These are phyloP conservation scores for Pseudolaguvia tuberculata DNA, from an alignment of 2,113 vertebrate genomes.

Conservation along the genomic window DNA sequence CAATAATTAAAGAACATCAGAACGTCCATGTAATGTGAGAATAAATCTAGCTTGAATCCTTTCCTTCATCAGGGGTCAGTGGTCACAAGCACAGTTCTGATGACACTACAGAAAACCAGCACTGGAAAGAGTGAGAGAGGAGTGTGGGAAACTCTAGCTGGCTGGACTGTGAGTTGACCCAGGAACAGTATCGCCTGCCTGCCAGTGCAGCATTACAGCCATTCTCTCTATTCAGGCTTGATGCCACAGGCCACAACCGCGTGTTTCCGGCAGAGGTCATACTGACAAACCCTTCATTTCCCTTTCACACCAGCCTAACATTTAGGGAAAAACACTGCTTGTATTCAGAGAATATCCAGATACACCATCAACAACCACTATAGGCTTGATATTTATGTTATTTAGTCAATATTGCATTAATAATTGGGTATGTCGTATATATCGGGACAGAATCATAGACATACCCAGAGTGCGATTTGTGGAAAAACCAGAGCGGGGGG, in stretches of 20 bases:
- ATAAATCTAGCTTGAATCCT: neutral
- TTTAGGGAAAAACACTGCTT: slow-evolving; percentile 16
- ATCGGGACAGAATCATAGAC: neutral
- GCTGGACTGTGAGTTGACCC: slow-evolving; percentile 13
- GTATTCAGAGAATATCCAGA: neutral
- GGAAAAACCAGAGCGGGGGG: no score
- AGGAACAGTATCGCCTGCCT: slow-evolving; percentile 38
- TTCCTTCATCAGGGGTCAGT: slow-evolving; percentile 11
- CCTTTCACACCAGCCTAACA: slow-evolving; percentile 24
- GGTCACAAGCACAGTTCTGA: slow-evolving; percentile 10
- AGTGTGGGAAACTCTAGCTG: slow-evolving; percentile 40
- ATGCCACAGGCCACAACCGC: slow-evolving; percentile 16
- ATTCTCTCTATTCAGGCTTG: slow-evolving; percentile 6
- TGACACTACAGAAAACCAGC: slow-evolving; percentile 19
- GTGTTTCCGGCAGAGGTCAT: slow-evolving; percentile 46
- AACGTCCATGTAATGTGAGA: neutral
- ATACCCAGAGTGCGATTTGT: no score
- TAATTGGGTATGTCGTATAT: slow-evolving; percentile 4
- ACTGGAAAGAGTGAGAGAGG: slow-evolving; percentile 40
- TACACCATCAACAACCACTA: no score
- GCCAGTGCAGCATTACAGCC: slow-evolving; percentile 36
- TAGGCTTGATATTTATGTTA: no score
- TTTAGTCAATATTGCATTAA: neutral
- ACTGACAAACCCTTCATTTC: slow-evolving; percentile 32
- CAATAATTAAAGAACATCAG: no score